Percentiles rank a stretch among this genome's conserved stretches.
Conservation (phyloP, 2,113 vertebrate genomes). For the Alaudala cheleensis region DNA sequence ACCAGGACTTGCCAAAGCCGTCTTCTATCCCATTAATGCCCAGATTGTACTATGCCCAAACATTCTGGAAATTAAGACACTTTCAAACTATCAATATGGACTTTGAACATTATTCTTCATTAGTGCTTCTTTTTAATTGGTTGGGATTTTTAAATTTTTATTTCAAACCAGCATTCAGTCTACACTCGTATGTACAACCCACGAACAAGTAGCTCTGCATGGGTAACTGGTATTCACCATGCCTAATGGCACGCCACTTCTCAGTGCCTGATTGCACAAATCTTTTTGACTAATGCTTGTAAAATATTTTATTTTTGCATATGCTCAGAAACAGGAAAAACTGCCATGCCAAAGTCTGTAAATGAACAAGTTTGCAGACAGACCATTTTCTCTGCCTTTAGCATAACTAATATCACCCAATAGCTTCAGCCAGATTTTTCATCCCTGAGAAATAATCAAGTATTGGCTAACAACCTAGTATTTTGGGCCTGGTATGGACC, state of each 20-base stretch:
- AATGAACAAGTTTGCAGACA: neutral
- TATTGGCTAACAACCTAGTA: neutral
- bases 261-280: neutral
- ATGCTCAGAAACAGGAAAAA: neutral
- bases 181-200: accelerated
- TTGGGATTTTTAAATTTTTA: accelerated
- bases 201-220: neutral
- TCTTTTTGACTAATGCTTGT: neutral
- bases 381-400: neutral
- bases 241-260: neutral
- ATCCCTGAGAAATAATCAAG: neutral
- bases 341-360: accelerated
- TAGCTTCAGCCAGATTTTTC: neutral
- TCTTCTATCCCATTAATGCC: neutral
- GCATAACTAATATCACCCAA: neutral
- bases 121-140: neutral
- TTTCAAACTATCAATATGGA: neutral
- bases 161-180: neutral
- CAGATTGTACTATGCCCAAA: neutral
- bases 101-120: neutral
- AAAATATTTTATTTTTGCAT: neutral
- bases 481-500: neutral
- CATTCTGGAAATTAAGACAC: neutral
- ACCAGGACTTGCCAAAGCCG: neutral
- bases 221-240: neutral